These are phyloP conservation scores for Lepidonotus clava DNA, from an alignment of 2,888 invertebrate genomes.

Conservation along the genomic window DNA sequence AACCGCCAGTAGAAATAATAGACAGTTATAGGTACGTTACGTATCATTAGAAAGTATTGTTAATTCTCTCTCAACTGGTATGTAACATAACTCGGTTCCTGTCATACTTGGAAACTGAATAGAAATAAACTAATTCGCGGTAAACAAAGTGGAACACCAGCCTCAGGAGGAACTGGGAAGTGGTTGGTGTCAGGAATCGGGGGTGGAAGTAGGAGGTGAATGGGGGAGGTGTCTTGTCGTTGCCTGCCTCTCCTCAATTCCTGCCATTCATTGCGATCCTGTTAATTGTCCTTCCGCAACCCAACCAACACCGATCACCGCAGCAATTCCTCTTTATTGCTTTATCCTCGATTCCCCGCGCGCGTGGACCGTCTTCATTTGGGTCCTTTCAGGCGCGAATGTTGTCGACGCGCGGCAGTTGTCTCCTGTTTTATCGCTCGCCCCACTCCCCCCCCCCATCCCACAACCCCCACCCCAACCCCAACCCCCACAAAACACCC, in stretches of 20 bases:
- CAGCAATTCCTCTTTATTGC: conserved; percentile 7
- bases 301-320: neutral
- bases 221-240: neutral
- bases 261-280: neutral
- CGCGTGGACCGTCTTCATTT: neutral
- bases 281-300: conserved; percentile 1
- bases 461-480: neutral
- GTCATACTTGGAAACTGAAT: too few species aligned
- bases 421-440: neutral
- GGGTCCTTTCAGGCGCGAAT: neutral
- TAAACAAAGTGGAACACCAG: too few species aligned
- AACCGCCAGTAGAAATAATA: too few species aligned
- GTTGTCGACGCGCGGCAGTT: conserved; percentile 18
- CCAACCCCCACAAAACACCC: neutral
- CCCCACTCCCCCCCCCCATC: neutral
- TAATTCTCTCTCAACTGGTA: too few species aligned
- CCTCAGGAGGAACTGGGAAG: too few species aligned
- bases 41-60: too few species aligned
- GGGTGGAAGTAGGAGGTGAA: neutral
- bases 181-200: neutral
- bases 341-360: conserved; percentile 1
- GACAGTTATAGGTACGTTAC: too few species aligned
- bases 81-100: too few species aligned
- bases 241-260: neutral
- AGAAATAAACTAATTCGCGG: too few species aligned